Evolutionary conservation across 1,140 invertebrate genomes (phyloP).

Genomic region (Chironomus striatipennis): DNA sequence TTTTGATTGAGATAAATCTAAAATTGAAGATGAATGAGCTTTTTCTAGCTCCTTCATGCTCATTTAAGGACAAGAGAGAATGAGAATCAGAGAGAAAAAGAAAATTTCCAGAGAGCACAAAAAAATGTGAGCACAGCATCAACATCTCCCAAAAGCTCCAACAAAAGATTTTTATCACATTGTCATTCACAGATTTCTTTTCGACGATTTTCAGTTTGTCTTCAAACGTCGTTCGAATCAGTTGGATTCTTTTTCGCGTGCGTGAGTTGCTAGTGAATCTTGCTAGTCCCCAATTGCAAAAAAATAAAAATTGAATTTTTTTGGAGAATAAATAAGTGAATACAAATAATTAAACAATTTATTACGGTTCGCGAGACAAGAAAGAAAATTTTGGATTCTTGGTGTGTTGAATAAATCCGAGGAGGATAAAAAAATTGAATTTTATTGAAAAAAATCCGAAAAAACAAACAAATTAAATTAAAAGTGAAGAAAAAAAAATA

Average conservation of each 20-base stretch:
- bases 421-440: not conserved
- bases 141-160: no score
- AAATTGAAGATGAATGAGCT: no score
- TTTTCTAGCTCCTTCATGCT: no score
- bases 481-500: not conserved
- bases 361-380: slow-evolving; percentile 1
- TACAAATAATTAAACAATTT: slow-evolving; percentile 6
- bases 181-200: slow-evolving; percentile 5
- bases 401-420: not conserved
- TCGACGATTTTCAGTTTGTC: not conserved
- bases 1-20: no score
- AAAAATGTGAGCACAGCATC: no score
- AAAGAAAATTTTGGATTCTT: not conserved
- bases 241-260: not conserved
- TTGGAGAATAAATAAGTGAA: not conserved
- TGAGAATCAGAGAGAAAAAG: no score
- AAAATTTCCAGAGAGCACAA: no score
- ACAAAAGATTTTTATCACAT: not conserved
- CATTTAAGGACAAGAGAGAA: no score
- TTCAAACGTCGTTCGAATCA: not conserved
- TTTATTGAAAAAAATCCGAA: not conserved
- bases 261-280: not conserved
- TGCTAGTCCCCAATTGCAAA: not conserved
- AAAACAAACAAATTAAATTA: not conserved
- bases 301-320: not conserved